phyloP scores from a whole-genome alignment of 2,888 invertebrate genomes.

The Myathropa florea region DNA sequence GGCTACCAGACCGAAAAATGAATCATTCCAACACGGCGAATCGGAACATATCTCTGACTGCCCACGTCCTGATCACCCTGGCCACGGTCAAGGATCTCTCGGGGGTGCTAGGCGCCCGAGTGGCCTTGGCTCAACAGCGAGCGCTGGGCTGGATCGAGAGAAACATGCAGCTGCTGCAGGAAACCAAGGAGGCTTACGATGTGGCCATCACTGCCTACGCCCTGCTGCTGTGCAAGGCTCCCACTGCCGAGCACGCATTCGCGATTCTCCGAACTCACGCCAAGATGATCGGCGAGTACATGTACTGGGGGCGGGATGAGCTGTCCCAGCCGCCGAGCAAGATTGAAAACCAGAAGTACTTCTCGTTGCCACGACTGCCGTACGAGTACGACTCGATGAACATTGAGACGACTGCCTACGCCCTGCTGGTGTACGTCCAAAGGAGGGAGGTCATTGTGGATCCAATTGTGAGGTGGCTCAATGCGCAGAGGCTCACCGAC shows the following conservation, averaged over 20 bases:
- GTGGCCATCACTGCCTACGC: conserved; percentile 93
- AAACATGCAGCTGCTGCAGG: conserved; percentile 86
- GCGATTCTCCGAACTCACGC: conserved; percentile 85
- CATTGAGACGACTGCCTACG: conserved; percentile 94
- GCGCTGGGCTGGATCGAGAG: conserved; percentile 90
- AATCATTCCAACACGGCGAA: conserved; percentile 85
- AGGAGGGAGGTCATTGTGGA: conserved; percentile 89
- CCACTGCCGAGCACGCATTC: conserved; percentile 89
- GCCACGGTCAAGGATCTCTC: conserved; percentile 89
- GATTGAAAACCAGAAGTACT: conserved; percentile 93
- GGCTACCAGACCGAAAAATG: conserved; percentile 91
- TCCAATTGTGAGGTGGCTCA: conserved; percentile 92
- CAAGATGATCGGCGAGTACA: conserved; percentile 86
- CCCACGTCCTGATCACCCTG: conserved; percentile 93
- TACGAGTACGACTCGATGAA: conserved; percentile 93
- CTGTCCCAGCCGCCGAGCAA: conserved; percentile 90
- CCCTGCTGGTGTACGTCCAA: conserved; percentile 90
- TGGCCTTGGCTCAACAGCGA: conserved; percentile 86
- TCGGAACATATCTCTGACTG: conserved; percentile 92
- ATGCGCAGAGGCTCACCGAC: conserved; percentile 89
- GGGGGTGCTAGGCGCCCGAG: conserved; percentile 86
- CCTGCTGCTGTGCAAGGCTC: conserved; percentile 87
- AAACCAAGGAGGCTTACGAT: conserved; percentile 88
- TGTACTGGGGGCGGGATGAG: conserved; percentile 89
- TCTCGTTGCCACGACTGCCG: conserved; percentile 90